Conservation (phyloP, 1,140 invertebrate species). For the Procambarus clarkii region DNA sequence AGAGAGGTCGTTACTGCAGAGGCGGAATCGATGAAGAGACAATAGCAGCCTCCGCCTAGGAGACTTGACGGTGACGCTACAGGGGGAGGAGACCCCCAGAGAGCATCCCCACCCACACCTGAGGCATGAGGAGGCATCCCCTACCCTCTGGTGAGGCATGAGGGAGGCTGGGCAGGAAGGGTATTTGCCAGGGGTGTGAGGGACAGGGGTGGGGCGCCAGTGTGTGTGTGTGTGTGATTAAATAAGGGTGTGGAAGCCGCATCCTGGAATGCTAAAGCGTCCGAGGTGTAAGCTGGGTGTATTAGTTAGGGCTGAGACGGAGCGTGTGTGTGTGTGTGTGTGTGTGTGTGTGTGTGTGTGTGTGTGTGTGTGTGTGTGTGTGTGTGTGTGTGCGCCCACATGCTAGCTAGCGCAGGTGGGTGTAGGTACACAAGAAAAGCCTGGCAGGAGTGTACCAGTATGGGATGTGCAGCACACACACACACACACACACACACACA, state of each 20-base stretch:
- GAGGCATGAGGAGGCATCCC: not conserved
- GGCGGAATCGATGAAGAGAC: conserved; percentile 32
- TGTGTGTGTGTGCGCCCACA: not conserved
- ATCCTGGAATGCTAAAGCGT: not conserved
- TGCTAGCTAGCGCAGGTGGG: too few species aligned
- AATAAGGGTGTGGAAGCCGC: not conserved
- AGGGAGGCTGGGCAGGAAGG: not conserved
- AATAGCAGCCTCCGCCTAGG: not conserved
- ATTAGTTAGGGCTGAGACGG: not conserved
- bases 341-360: not conserved
- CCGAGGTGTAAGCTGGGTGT: not conserved
- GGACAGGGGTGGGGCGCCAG: not conserved
- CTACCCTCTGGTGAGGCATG: too few species aligned
- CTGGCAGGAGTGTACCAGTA: too few species aligned
- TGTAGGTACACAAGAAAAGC: too few species aligned
- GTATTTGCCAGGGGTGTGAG: not conserved
- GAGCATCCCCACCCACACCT: not conserved
- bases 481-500: too few species aligned
- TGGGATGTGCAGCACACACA: too few species aligned
- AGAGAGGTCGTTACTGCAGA: conserved; percentile 29
- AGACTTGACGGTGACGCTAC: not conserved
- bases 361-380: not conserved
- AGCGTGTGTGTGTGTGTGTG: not conserved
- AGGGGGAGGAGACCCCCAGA: not conserved
- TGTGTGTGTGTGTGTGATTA: not conserved